Percentiles rank a stretch among this genome's conserved stretches.
Evolutionary conservation across 2,113 vertebrate genomes (phyloP).

Genomic region (Cynopterus brachyotis): DNA sequence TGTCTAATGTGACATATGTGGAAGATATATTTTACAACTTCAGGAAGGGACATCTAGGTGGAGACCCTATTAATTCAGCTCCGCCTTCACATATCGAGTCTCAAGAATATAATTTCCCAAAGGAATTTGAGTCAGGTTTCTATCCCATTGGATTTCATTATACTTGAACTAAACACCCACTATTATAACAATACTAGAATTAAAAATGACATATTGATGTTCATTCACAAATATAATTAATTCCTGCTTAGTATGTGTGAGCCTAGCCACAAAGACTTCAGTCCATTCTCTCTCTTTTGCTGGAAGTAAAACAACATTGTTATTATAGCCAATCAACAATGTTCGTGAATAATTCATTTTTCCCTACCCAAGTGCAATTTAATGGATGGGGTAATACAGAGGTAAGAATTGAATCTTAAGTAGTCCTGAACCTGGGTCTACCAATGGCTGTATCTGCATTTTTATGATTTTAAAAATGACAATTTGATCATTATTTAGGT

Average conservation of each 20-base stretch:
- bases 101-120: conserved; percentile 8
- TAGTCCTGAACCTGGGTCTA: background rate
- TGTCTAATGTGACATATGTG: background rate
- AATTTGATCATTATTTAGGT: background rate
- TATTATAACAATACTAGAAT: background rate
- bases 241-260: background rate
- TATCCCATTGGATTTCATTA: background rate
- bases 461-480: background rate
- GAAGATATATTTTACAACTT: background rate
- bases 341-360: conserved; percentile 18
- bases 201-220: background rate
- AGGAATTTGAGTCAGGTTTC: conserved; percentile 11
- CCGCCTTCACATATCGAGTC: background rate
- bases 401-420: background rate
- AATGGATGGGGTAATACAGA: background rate
- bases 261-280: background rate
- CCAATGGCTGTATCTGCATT: background rate
- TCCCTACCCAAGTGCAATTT: background rate
- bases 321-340: background rate
- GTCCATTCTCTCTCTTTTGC: background rate
- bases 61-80: background rate
- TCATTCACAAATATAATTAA: conserved; percentile 24
- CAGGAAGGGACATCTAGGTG: background rate
- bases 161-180: conserved; percentile 20
- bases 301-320: conserved; percentile 2